A percentile compares a stretch with the other conserved stretches of the same genome.
These are phyloP conservation scores for Cuniculus paca DNA, from an alignment of 2,797 vertebrate species.

Conservation along the genomic window DNA sequence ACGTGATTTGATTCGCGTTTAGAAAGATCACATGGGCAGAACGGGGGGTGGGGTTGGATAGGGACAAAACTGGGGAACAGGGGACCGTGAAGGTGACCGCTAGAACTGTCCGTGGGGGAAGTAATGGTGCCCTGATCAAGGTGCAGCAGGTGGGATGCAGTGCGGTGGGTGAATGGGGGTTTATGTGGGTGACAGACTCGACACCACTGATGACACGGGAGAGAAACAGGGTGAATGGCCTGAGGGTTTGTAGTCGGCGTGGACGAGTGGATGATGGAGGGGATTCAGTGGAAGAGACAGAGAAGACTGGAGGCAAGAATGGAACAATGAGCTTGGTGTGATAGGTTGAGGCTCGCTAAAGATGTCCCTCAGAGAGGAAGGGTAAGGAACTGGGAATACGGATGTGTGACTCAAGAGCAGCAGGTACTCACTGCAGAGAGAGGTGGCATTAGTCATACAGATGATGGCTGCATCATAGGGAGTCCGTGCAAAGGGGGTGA, in stretches of 20 bases:
- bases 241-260: not conserved
- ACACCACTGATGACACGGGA: not conserved
- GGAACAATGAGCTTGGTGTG: not conserved
- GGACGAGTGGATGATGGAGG: not conserved
- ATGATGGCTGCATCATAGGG: no score
- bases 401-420: not conserved
- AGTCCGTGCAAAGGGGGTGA: not conserved
- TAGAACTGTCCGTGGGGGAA: not conserved
- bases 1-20: not conserved
- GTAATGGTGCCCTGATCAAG: not conserved
- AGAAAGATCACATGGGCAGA: not conserved
- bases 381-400: not conserved
- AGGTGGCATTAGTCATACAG: not conserved
- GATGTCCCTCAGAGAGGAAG: not conserved
- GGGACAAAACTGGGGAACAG: not conserved
- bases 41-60: accelerated
- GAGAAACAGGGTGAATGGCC: not conserved
- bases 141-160: not conserved
- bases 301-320: not conserved
- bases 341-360: not conserved
- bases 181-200: not conserved
- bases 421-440: not conserved
- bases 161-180: not conserved
- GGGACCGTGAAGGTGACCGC: not conserved
- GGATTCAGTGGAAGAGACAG: not conserved